Evolutionary conservation across 2,888 invertebrate genomes (phyloP).

Genomic region (Pristionchus entomophagus): DNA sequence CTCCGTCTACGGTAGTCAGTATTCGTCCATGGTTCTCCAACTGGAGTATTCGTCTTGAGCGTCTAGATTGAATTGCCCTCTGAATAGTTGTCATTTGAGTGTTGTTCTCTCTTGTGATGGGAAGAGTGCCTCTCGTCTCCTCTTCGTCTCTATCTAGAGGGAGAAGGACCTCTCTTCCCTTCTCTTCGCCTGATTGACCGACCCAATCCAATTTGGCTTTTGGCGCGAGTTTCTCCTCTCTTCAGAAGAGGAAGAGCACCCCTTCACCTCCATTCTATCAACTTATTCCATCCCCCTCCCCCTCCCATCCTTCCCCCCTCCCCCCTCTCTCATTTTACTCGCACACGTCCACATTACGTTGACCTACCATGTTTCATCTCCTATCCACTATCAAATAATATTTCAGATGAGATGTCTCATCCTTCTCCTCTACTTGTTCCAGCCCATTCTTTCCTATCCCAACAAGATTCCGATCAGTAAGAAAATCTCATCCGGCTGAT

Average conservation of each 20-base stretch:
- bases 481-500: conserved; percentile 46
- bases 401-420: conserved; percentile 12
- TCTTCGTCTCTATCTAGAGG: conserved; percentile 35
- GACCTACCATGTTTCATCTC: neutral
- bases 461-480: conserved; percentile 66
- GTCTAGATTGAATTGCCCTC: neutral
- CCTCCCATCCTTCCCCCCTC: neutral
- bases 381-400: neutral
- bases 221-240: conserved; percentile 46
- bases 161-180: conserved; percentile 43
- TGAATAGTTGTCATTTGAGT: conserved; percentile 42
- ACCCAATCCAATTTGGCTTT: conserved; percentile 54
- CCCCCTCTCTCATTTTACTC: too few species aligned
- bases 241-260: neutral
- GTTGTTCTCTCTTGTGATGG: conserved; percentile 17
- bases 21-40: neutral
- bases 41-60: neutral
- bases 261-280: conserved; percentile 30
- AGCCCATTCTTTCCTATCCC: conserved; percentile 55
- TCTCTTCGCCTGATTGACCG: conserved; percentile 53
- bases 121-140: neutral
- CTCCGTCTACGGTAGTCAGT: neutral
- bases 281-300: conserved; percentile 1
- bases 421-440: conserved; percentile 8
- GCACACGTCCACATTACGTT: neutral